phyloP scores from a whole-genome alignment of 2,797 vertebrate species.

The Sardinella longiceps region DNA sequence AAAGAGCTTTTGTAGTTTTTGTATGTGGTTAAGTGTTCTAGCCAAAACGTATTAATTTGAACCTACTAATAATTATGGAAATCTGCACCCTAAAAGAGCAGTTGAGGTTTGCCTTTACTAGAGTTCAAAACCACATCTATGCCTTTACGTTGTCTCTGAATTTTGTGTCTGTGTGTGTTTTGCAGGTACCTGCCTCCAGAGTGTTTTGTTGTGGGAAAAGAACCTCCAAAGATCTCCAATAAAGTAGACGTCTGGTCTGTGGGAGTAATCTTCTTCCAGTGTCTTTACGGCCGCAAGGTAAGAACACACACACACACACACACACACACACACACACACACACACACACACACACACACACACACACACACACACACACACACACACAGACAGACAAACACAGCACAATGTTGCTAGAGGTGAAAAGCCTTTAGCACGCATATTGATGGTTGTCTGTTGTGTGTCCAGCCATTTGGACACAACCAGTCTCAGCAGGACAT shows the following conservation, averaged over 20 bases:
- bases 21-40: background rate
- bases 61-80: too few relatives aligned
- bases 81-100: too few relatives aligned
- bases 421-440: background rate
- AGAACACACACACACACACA: background rate
- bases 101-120: too few relatives aligned
- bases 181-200: conserved; percentile 96
- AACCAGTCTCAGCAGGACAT: conserved; percentile 99
- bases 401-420: too few relatives aligned
- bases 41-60: too few relatives aligned
- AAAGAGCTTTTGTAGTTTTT: too few relatives aligned
- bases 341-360: background rate
- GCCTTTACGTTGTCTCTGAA: background rate
- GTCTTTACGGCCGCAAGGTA: conserved; percentile 99
- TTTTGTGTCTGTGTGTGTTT: background rate
- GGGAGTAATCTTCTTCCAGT: conserved; percentile 99
- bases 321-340: background rate
- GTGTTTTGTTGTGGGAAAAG: conserved; percentile 98
- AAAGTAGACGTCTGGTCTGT: conserved; percentile 99
- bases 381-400: background rate
- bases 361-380: too few relatives aligned
- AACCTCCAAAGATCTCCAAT: conserved; percentile 98
- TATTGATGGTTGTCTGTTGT: background rate
- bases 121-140: too few relatives aligned
- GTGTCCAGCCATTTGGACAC: conserved; percentile 92